phyloP scores from a whole-genome alignment of 1,140 invertebrate species.

The Liolophura sinensis region DNA sequence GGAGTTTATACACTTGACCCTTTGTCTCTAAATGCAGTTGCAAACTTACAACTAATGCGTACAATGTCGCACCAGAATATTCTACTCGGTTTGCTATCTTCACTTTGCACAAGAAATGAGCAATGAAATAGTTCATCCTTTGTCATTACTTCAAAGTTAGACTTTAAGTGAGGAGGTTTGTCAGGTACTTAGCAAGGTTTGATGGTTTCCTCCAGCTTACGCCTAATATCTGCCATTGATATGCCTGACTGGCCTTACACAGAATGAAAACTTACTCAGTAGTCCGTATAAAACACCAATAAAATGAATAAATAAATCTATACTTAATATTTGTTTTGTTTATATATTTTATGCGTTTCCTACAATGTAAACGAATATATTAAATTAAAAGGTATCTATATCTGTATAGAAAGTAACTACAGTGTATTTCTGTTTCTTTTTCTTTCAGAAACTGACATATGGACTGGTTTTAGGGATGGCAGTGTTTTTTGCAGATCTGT shows the following conservation, averaged over 20 bases:
- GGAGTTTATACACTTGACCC: too few relatives aligned
- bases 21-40: too few relatives aligned
- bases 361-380: not conserved
- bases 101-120: too few relatives aligned
- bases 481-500: constrained; percentile 62
- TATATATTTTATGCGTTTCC: not conserved
- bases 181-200: too few relatives aligned
- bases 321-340: not conserved
- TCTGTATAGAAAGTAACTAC: not conserved
- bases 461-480: constrained; percentile 57
- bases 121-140: too few relatives aligned
- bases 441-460: constrained; percentile 54
- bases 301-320: constrained; percentile 4
- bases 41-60: too few relatives aligned
- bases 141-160: too few relatives aligned
- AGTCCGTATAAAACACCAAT: not conserved
- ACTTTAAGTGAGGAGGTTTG: not conserved
- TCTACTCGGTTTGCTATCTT: too few relatives aligned
- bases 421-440: constrained; percentile 21
- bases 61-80: too few relatives aligned
- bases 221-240: too few relatives aligned
- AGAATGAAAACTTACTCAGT: not conserved
- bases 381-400: not conserved
- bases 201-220: too few relatives aligned
- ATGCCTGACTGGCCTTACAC: too few relatives aligned